Conservation (phyloP, 30 jellyfish, hydroid and myxozoan genomes). For the Aurelia coerulea region DNA sequence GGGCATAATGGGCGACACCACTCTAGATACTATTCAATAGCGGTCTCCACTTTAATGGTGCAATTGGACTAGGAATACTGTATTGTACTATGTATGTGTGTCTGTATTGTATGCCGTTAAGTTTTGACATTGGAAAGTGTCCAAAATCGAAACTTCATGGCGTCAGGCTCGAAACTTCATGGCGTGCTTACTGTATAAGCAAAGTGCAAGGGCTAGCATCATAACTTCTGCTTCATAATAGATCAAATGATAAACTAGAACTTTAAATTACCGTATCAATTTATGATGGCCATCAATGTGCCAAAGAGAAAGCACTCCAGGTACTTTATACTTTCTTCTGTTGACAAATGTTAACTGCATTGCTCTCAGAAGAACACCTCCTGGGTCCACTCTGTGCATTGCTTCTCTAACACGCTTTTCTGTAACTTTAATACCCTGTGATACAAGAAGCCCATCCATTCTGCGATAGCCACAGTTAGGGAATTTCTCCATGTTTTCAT, state of each 20-base stretch:
- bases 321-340: neutral
- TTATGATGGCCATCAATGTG: slow-evolving; percentile 23
- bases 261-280: neutral
- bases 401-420: slow-evolving; percentile 20
- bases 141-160: too few relatives aligned
- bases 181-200: neutral
- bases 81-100: too few relatives aligned
- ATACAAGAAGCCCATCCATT: neutral
- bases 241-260: neutral
- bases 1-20: too few relatives aligned
- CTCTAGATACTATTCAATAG: too few relatives aligned
- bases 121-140: too few relatives aligned
- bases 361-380: slow-evolving; percentile 26
- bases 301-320: slow-evolving; percentile 24
- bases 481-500: neutral
- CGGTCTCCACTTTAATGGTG: too few relatives aligned
- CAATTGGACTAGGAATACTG: too few relatives aligned
- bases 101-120: too few relatives aligned
- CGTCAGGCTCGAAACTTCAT: too few relatives aligned
- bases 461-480: slow-evolving; percentile 15
- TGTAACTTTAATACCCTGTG: neutral
- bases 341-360: slow-evolving; percentile 24
- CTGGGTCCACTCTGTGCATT: slow-evolving; percentile 37
- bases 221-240: neutral
- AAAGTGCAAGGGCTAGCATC: neutral